Evolutionary conservation across 2,888 invertebrate species (phyloP).

Genomic region (Lithophane semibrunnea): DNA sequence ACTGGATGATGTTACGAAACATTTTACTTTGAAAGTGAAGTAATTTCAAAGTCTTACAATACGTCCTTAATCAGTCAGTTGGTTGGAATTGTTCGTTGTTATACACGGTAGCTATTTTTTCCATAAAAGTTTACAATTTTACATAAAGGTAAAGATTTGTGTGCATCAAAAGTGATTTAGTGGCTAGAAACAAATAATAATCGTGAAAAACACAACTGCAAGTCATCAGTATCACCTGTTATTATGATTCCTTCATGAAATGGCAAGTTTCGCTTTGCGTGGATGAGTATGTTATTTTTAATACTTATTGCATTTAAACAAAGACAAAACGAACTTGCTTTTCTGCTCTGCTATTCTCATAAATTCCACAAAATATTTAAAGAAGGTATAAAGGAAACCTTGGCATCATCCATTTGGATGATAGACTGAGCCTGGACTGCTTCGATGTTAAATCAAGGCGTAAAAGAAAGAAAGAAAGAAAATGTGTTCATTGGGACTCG

Average conservation of each 20-base stretch:
- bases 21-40: slow-evolving; percentile 71
- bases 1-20: slow-evolving; percentile 66
- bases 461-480: no score
- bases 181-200: slow-evolving; percentile 10
- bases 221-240: slow-evolving; percentile 30
- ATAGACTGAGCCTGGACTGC: neutral
- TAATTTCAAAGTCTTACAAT: slow-evolving; percentile 77
- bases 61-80: slow-evolving; percentile 82
- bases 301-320: slow-evolving; percentile 31
- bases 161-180: slow-evolving; percentile 29
- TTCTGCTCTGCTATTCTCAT: neutral
- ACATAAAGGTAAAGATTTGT: slow-evolving; percentile 52
- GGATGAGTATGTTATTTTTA: slow-evolving; percentile 44
- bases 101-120: slow-evolving; percentile 68
- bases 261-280: slow-evolving; percentile 22
- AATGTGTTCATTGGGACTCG: no score
- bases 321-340: slow-evolving; percentile 15
- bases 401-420: neutral
- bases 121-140: slow-evolving; percentile 58
- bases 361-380: neutral
- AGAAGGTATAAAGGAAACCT: neutral
- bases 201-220: slow-evolving; percentile 25
- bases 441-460: neutral
- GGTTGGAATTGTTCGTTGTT: slow-evolving; percentile 75
- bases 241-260: slow-evolving; percentile 21